phyloP scores from a whole-genome alignment of 2,888 invertebrate genomes.

The Diadromus collaris region DNA sequence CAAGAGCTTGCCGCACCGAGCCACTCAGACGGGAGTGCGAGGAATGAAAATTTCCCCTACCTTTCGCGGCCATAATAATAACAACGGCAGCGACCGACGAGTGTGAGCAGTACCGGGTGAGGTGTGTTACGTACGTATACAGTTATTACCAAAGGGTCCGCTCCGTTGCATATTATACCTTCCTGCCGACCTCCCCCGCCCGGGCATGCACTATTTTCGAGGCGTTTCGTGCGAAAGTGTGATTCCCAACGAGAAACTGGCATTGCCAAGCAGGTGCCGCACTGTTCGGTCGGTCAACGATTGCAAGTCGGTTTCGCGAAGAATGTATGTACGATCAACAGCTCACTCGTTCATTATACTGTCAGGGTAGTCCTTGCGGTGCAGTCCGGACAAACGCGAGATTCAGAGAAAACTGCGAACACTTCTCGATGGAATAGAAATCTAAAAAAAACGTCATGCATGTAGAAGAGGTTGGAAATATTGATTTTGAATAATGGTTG shows the following conservation, averaged over 20 bases:
- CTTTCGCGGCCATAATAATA: constrained; percentile 5
- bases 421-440: too few relatives aligned
- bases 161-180: constrained; percentile 19
- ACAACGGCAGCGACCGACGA: neutral
- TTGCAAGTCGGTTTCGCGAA: neutral
- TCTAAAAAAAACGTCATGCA: too few relatives aligned
- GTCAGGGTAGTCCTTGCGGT: too few relatives aligned
- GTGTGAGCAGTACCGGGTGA: neutral
- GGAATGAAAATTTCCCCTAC: constrained; percentile 50
- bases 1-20: constrained; percentile 58
- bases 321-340: neutral
- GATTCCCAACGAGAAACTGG: constrained; percentile 31
- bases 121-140: constrained; percentile 17
- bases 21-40: constrained; percentile 45
- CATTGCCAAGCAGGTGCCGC: constrained; percentile 29
- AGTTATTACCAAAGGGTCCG: constrained; percentile 9
- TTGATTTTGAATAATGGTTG: too few relatives aligned
- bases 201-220: constrained; percentile 25
- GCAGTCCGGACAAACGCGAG: too few relatives aligned
- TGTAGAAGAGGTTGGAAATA: too few relatives aligned
- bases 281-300: constrained; percentile 13
- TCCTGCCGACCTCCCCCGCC: neutral
- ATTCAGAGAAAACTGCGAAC: too few relatives aligned
- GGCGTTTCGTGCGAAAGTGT: constrained; percentile 48
- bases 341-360: too few relatives aligned